Conservation (phyloP, 2,797 vertebrate genomes). For the Tragelaphus oryx region DNA sequence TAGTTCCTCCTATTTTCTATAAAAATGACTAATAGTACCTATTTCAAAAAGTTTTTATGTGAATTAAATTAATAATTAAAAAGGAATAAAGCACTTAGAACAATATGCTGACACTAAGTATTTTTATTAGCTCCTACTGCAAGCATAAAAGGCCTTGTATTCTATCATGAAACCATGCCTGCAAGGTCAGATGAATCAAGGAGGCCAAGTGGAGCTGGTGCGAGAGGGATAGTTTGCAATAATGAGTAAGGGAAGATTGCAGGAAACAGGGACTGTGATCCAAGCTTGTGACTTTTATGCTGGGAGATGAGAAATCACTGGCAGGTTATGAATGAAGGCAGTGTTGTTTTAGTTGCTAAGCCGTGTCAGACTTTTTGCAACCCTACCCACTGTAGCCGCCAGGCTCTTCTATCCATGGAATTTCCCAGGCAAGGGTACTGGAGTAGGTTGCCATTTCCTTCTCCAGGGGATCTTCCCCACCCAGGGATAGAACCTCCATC, state of each 20-base stretch:
- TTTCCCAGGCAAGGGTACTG: background rate
- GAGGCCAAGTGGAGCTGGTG: background rate
- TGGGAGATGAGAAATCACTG: background rate
- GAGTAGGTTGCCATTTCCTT: background rate
- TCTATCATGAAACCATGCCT: background rate
- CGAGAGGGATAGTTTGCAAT: background rate
- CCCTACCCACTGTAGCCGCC: background rate
- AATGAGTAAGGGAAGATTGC: background rate
- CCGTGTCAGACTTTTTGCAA: background rate
- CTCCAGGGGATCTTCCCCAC: background rate
- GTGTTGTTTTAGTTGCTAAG: background rate
- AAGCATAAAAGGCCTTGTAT: constrained; percentile 14
- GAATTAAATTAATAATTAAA: constrained; percentile 22
- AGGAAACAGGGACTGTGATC: background rate
- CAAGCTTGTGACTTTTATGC: background rate
- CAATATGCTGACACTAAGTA: background rate
- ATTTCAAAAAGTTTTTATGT: constrained; percentile 15
- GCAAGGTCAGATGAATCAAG: background rate
- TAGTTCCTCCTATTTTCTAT: background rate
- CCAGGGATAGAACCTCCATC: background rate
- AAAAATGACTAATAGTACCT: background rate
- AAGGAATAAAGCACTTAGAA: background rate
- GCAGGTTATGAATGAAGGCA: background rate
- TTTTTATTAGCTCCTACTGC: background rate
- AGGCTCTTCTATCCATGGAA: background rate